Evolutionary conservation across 2,797 vertebrate genomes (phyloP).

Genomic region (Neoniphon sammara): DNA sequence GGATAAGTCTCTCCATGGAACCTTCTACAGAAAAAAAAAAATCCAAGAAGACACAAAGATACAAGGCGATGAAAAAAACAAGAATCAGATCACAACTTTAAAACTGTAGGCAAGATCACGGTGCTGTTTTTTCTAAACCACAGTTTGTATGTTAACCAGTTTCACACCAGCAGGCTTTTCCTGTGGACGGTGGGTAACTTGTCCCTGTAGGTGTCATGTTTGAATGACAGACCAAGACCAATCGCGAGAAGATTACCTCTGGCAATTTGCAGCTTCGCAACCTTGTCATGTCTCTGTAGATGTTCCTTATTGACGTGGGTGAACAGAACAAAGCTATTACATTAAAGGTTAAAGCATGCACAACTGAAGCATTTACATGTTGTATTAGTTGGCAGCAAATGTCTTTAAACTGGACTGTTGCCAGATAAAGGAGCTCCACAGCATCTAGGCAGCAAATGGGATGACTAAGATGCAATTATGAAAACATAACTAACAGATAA

Average conservation of each 20-base stretch:
- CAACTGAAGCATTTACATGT: constrained; percentile 15
- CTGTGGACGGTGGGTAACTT: not conserved
- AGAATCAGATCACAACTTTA: too few species aligned
- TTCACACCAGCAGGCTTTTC: not conserved
- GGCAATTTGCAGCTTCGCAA: constrained; percentile 2
- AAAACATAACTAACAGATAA: not conserved
- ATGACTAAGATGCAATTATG: not conserved
- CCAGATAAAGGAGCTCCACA: not conserved
- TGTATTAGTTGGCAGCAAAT: not conserved
- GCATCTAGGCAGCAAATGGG: not conserved
- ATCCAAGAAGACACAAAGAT: too few species aligned
- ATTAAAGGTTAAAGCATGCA: constrained; percentile 6
- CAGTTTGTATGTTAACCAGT: too few species aligned
- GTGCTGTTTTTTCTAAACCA: too few species aligned
- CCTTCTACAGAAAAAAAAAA: too few species aligned
- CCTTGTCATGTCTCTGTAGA: not conserved
- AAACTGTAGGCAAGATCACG: too few species aligned
- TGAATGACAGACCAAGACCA: not conserved
- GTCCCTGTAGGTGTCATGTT: not conserved
- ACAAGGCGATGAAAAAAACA: too few species aligned
- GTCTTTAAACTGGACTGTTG: not conserved
- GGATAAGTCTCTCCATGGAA: too few species aligned
- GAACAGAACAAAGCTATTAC: not conserved
- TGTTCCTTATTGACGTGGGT: not conserved
- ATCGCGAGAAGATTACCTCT: not conserved